A percentile compares a stretch with the other conserved stretches of the same genome.
These are phyloP conservation scores for Ernsta delagoae DNA, from an alignment of 2,888 invertebrate species.

Conservation along the genomic window DNA sequence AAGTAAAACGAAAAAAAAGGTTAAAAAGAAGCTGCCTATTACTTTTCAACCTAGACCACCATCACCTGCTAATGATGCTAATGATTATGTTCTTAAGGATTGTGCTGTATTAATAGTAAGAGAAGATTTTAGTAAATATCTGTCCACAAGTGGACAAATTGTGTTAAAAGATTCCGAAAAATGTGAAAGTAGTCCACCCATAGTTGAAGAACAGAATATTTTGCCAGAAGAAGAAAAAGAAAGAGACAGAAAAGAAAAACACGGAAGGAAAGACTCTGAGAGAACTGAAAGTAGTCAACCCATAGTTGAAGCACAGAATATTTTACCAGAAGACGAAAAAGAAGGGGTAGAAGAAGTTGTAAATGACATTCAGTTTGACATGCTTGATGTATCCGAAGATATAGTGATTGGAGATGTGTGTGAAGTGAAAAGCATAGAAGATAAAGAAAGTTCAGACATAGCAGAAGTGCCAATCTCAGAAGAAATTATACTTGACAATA, in stretches of 20 bases:
- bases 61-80: conserved; percentile 28
- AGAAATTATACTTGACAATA: conserved; percentile 74
- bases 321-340: conserved; percentile 30
- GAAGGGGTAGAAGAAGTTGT: conserved; percentile 37
- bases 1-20: conserved; percentile 44
- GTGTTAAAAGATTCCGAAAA: neutral
- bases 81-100: conserved; percentile 53
- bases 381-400: conserved; percentile 79
- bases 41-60: conserved; percentile 45
- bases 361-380: conserved; percentile 57
- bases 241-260: conserved; percentile 12
- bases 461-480: conserved; percentile 51
- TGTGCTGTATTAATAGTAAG: conserved; percentile 64
- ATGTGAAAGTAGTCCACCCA: neutral
- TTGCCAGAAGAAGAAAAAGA: conserved; percentile 32
- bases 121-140: conserved; percentile 57
- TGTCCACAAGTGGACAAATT: conserved; percentile 32
- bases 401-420: conserved; percentile 71
- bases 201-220: conserved; percentile 19
- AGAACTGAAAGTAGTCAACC: neutral
- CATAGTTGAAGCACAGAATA: conserved; percentile 16
- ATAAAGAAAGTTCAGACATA: conserved; percentile 54
- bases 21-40: conserved; percentile 47
- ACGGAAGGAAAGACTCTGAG: no score
- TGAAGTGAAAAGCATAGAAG: conserved; percentile 59